Evolutionary conservation across 2,888 invertebrate species (phyloP), one percentile per base, ranked within the genome.

Genomic region (Ophion costatus): DNA sequence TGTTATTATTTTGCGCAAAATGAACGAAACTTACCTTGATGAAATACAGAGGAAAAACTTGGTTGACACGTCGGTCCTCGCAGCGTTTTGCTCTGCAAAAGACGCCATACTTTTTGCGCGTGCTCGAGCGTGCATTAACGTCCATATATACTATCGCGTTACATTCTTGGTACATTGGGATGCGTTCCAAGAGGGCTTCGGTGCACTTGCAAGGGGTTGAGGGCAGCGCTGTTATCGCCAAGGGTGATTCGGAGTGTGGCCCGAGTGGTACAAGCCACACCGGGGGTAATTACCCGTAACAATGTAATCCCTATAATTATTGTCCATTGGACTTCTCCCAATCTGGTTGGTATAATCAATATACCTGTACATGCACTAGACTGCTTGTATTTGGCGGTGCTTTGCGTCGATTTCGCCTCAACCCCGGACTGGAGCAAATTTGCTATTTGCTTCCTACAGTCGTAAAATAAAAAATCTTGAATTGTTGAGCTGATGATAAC

Each of bases 231-330:
- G 74, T 73, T 74, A 70, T 64, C 86, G 64, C 69, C 69, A 64
- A 56, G 64, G 87, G 84, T 71, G 83, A 86, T 87, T 87, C 69
- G 76, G 69, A 51, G 66, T 79, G 79, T 59, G 77, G 77, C 80
- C 83, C 84, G 84, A 81, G 88, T 87, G 87, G 84, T 75, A 75
- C 85, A 70, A 77, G 88, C 85, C 83, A 82, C 82, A 87, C 88
- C 87, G 71, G 80, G 78, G 87, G 88, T 91, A 91, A 92, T 92
- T 92, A 91, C 90, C 87, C 87, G 88, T 82, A 84, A 82, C 75
- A 85, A 90, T 88, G 86, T 90, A 89, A 90, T 91, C 89, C 89
- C 87, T 87, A 90, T 90, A 90, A 92, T 92, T 91, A 91, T 92
- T 89, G 89, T 89, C 87, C 88, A 71, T 66, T 83, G 87, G 57